Base-by-base conservation (phyloP, 2,113 vertebrate genomes). In the Nesoenas mayeri region DNA sequence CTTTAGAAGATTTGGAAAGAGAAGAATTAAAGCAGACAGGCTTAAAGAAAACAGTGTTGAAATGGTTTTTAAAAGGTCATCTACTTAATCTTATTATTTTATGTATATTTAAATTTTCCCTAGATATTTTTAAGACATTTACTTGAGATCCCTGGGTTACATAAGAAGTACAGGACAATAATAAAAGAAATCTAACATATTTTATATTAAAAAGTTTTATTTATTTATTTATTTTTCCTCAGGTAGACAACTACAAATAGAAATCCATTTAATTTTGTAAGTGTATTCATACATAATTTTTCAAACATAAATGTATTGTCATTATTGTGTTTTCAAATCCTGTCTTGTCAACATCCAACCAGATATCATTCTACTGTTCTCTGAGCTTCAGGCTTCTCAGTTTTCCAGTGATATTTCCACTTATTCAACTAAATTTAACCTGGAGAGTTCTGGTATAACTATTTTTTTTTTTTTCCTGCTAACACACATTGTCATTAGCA, bases 191-290 rank as follows among this genome's bases (percentile, higher is more conserved):
- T 17, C 0, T 11, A 47, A 50, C 17, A 40, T 42, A 36, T 36
- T 65, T 64, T 69, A 40, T 29, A 48, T 47, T 16, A n/a, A 61
- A 36, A 66, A 7, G 1, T 12, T 75, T 21, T 38, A 4, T 19
- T 58, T 38, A 0, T 19, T n/a, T 42, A 0, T 19, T n/a, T 38
- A 31, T 18, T 60, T 21, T 61, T 3, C 1, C 7, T 73, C 28
- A 25, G 19, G 11, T 18, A 61, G 12, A 32, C 26, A 80, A 36
- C 8, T 54, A 22, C 9, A 87, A 87, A 34, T 15, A 70, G 5
- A 40, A 83, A 48, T 53, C 3, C 0, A 21, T 67, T 57, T 61
- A 2, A 38, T 82, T 56, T 91, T 17, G n/a, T 24, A 25, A 51
- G 13, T 19, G 6, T 47, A 80, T 66, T 89, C 28, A 61, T 7